Evolutionary conservation across 2,888 invertebrate species (phyloP).

Genomic region (Lysandra bellargus): DNA sequence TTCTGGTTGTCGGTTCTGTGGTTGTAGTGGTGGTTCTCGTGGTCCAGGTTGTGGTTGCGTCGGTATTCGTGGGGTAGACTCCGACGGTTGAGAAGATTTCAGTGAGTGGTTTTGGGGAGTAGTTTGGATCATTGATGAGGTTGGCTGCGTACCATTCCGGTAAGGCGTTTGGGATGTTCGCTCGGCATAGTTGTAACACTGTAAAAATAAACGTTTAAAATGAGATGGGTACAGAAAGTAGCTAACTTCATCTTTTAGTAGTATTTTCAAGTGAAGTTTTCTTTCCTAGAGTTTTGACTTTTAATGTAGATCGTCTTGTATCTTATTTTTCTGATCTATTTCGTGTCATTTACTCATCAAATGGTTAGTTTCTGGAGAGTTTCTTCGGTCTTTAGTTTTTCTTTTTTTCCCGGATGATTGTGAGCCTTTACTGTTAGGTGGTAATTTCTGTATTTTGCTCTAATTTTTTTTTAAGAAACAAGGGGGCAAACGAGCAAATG

Average conservation of each 20-base stretch:
- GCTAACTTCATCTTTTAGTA: not conserved
- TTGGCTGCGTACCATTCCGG: slow-evolving; percentile 72
- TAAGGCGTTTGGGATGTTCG: slow-evolving; percentile 56
- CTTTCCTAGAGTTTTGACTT: no score
- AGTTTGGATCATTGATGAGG: slow-evolving; percentile 61
- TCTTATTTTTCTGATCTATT: no score
- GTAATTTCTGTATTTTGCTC: no score
- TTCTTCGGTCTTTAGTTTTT: no score
- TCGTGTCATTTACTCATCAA: no score
- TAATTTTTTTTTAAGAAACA: no score
- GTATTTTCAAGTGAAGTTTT: no score
- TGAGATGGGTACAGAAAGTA: not conserved
- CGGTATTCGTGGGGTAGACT: not conserved
- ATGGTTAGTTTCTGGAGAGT: no score
- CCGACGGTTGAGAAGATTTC: slow-evolving; percentile 65
- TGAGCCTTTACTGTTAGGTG: no score
- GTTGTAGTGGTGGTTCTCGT: slow-evolving; percentile 35
- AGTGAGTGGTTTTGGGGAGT: slow-evolving; percentile 65
- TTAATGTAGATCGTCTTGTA: no score
- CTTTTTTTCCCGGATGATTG: no score
- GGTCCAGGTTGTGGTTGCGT: slow-evolving; percentile 32
- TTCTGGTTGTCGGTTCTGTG: slow-evolving; percentile 25
- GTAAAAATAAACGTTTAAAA: slow-evolving; percentile 46
- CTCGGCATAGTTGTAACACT: slow-evolving; percentile 74
- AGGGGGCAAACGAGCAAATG: no score